Evolutionary conservation across 2,113 vertebrate species (phyloP).

Genomic region (Electrona antarctica): DNA sequence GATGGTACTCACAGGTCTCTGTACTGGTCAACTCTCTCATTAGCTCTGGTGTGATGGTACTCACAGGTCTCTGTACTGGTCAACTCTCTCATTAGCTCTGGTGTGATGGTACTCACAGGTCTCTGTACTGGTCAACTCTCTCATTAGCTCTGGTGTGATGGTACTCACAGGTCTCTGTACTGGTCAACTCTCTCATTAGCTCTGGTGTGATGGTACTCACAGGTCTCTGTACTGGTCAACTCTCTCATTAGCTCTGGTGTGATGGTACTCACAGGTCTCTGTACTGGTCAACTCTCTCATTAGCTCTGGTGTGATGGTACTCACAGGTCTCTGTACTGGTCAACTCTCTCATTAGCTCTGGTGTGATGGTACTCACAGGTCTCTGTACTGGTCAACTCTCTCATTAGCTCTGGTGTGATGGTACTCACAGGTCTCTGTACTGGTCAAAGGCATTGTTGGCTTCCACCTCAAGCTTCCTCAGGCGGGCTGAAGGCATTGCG

Average conservation of each 20-base stretch:
- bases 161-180: slow-evolving; percentile 56
- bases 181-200: too few relatives aligned
- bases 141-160: neutral
- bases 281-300: too few relatives aligned
- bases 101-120: slow-evolving; percentile 51
- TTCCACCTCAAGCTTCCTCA: slow-evolving; percentile 97
- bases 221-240: too few relatives aligned
- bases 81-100: too few relatives aligned
- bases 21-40: too few relatives aligned
- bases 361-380: slow-evolving; percentile 51
- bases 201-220: slow-evolving; percentile 51
- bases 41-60: slow-evolving; percentile 19
- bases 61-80: slow-evolving; percentile 52
- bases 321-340: slow-evolving; percentile 52
- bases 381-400: too few relatives aligned
- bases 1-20: slow-evolving; percentile 52
- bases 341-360: too few relatives aligned
- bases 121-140: too few relatives aligned
- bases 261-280: slow-evolving; percentile 52
- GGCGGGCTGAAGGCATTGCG: slow-evolving; percentile 95
- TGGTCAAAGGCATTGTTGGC: slow-evolving; percentile 99
- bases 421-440: slow-evolving; percentile 97
- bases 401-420: too few relatives aligned
- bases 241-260: neutral
- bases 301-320: slow-evolving; percentile 19